Conservation (phyloP, 2,797 vertebrate species). For the Gobionotothen gibberifrons region DNA sequence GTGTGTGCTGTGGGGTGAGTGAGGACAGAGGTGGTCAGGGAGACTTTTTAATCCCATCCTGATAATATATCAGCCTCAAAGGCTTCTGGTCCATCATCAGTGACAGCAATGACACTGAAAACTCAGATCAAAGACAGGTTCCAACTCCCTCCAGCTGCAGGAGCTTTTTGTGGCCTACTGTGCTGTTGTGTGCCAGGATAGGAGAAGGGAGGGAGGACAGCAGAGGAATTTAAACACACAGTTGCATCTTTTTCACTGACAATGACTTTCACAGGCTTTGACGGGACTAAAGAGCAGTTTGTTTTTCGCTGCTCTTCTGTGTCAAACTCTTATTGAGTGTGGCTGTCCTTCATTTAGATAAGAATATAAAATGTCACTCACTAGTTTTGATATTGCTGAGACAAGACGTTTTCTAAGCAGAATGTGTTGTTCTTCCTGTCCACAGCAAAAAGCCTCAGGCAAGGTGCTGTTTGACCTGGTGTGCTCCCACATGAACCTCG, state of each 20-base stretch:
- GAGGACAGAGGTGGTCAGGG: conserved; percentile 32
- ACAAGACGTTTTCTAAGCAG: conserved; percentile 34
- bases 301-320: conserved; percentile 28
- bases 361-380: conserved; percentile 21
- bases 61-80: conserved; percentile 58
- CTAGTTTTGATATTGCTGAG: conserved; percentile 11
- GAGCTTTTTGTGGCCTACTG: conserved; percentile 27
- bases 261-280: conserved; percentile 18
- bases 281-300: conserved; percentile 24
- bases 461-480: conserved; percentile 94
- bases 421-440: conserved; percentile 47
- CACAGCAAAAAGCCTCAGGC: conserved; percentile 93
- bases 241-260: conserved; percentile 32
- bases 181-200: conserved; percentile 36
- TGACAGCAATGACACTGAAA: conserved; percentile 57
- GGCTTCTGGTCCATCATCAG: conserved; percentile 30
- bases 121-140: conserved; percentile 61
- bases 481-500: conserved; percentile 94
- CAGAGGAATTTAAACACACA: conserved; percentile 31
- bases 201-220: conserved; percentile 25
- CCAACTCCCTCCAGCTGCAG: conserved; percentile 23
- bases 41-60: conserved; percentile 28
- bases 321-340: conserved; percentile 8
- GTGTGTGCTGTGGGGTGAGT: background rate
- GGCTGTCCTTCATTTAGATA: conserved; percentile 12